Evolutionary conservation across 2,113 vertebrate genomes (phyloP).

Genomic region (Lichenostomus cassidix): DNA sequence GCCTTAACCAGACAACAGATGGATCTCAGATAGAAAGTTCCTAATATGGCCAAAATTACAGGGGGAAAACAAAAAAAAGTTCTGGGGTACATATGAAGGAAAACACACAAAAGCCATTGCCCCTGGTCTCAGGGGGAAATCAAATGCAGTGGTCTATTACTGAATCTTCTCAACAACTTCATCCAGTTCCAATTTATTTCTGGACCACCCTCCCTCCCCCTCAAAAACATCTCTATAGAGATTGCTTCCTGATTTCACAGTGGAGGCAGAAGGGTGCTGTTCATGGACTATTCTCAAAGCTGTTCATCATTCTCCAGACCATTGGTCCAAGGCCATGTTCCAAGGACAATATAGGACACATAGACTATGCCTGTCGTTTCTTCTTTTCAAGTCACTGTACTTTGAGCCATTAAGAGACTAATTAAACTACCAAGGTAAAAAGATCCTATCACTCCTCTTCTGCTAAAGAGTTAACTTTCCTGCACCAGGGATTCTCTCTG

Average conservation of each 20-base stretch:
- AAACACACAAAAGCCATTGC: background rate
- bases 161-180: background rate
- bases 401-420: background rate
- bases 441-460: background rate
- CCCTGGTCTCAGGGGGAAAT: background rate
- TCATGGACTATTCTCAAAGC: background rate
- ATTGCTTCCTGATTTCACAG: background rate
- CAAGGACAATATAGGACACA: background rate
- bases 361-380: background rate
- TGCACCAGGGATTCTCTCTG: background rate
- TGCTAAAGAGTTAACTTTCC: constrained; percentile 48
- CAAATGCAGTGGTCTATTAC: background rate
- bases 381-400: background rate
- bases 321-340: background rate
- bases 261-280: background rate
- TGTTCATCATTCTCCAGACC: constrained; percentile 15
- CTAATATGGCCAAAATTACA: background rate
- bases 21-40: background rate
- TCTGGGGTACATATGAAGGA: background rate
- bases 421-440: constrained; percentile 4
- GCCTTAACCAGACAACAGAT: background rate
- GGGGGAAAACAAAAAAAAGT: background rate
- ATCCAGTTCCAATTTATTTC: background rate
- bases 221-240: background rate
- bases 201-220: fast-evolving